A percentile compares a stretch with the other conserved stretches of the same genome.
These are phyloP conservation scores for Parotocinclus haroldoi DNA, from an alignment of 2,797 vertebrate genomes.

Conservation along the genomic window DNA sequence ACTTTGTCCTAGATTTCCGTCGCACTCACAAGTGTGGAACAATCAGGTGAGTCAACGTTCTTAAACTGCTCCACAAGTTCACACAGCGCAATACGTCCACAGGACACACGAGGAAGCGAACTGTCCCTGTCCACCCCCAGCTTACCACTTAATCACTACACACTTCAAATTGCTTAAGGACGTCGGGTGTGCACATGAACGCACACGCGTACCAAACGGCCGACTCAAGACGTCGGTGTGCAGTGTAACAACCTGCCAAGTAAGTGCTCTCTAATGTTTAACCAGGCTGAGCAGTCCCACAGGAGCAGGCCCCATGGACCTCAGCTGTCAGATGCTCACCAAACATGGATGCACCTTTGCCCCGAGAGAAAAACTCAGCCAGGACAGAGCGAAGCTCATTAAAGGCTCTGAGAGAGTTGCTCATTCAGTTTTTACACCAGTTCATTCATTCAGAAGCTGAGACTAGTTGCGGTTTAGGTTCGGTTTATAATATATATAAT, in stretches of 20 bases:
- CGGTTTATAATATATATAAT: no score
- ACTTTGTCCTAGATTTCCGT: no score
- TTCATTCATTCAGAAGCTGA: background rate
- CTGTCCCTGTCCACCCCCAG: no score
- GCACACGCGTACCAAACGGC: constrained; percentile 7
- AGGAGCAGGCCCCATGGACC: constrained; percentile 19
- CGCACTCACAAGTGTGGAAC: no score
- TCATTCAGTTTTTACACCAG: constrained; percentile 19
- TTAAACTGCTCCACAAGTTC: no score
- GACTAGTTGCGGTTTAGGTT: background rate
- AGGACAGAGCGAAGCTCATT: constrained; percentile 35
- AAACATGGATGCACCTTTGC: constrained; percentile 37
- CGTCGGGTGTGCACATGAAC: background rate
- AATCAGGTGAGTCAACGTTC: no score
- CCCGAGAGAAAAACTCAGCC: constrained; percentile 29
- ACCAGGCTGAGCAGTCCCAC: constrained; percentile 11
- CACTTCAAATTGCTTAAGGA: no score
- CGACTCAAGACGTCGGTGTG: constrained; percentile 9
- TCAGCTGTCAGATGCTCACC: constrained; percentile 38
- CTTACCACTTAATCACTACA: no score
- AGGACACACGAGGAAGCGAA: no score
- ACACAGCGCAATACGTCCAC: no score
- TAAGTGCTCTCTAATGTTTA: constrained; percentile 24
- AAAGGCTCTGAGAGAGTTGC: constrained; percentile 12
- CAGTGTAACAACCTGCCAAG: constrained; percentile 20